These are phyloP conservation scores for Diphyllodes magnificus DNA, from an alignment of 2,113 vertebrate genomes.

Conservation along the genomic window DNA sequence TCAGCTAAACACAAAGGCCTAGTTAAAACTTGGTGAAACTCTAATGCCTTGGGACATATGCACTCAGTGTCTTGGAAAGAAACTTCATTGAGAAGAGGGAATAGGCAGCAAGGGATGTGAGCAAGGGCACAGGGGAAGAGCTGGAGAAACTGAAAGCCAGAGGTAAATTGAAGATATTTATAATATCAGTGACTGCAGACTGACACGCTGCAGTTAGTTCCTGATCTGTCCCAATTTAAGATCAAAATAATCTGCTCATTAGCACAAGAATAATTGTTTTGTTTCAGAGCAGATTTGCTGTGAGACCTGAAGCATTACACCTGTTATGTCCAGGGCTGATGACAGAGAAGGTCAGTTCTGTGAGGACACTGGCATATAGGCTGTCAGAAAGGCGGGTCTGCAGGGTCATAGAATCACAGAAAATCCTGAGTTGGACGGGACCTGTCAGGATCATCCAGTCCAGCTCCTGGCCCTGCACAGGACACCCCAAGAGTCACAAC, in stretches of 20 bases:
- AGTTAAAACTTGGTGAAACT: constrained; percentile 17
- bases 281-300: background rate
- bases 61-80: background rate
- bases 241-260: background rate
- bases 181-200: background rate
- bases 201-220: background rate
- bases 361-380: background rate
- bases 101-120: background rate
- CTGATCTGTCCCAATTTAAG: background rate
- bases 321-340: background rate
- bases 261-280: background rate
- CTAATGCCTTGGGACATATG: background rate
- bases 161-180: background rate
- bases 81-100: background rate
- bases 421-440: background rate
- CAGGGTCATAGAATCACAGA: background rate
- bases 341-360: background rate
- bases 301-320: background rate
- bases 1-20: background rate
- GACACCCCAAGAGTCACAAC: background rate
- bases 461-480: background rate
- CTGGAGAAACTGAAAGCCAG: background rate
- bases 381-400: background rate
- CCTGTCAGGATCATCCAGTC: background rate
- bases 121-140: background rate